Evolutionary conservation across 1,140 invertebrate genomes (phyloP).

Genomic region (Myzus persicae): DNA sequence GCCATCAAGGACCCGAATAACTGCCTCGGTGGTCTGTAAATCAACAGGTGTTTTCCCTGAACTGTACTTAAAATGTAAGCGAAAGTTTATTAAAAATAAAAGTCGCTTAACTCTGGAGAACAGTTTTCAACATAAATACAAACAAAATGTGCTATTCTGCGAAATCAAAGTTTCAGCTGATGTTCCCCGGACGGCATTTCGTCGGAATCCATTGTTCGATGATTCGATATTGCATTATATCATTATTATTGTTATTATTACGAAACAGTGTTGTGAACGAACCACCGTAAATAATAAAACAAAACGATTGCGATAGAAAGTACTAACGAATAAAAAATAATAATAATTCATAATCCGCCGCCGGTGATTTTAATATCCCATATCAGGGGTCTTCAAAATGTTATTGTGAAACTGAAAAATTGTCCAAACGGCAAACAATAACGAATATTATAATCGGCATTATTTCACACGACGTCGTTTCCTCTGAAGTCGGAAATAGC

Average conservation of each 20-base stretch:
- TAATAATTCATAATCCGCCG: background rate
- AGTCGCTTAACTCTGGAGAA: background rate
- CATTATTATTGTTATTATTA: background rate
- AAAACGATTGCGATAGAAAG: too few relatives aligned
- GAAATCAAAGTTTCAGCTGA: background rate
- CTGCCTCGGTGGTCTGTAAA: background rate
- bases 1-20: background rate
- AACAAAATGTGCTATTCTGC: background rate
- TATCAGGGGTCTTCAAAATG: too few relatives aligned
- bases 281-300: background rate
- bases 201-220: background rate
- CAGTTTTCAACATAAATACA: background rate
- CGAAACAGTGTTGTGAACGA: background rate
- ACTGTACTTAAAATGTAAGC: constrained; percentile 17
- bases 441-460: background rate
- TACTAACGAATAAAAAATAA: background rate
- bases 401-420: too few relatives aligned
- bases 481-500: background rate
- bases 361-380: background rate
- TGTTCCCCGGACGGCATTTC: background rate
- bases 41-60: constrained; percentile 32
- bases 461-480: background rate
- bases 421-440: too few relatives aligned
- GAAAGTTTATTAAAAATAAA: constrained; percentile 32
- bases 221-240: background rate